Evolutionary conservation across 2,797 vertebrate species (phyloP).

Genomic region (Eurystomus glaucurus): DNA sequence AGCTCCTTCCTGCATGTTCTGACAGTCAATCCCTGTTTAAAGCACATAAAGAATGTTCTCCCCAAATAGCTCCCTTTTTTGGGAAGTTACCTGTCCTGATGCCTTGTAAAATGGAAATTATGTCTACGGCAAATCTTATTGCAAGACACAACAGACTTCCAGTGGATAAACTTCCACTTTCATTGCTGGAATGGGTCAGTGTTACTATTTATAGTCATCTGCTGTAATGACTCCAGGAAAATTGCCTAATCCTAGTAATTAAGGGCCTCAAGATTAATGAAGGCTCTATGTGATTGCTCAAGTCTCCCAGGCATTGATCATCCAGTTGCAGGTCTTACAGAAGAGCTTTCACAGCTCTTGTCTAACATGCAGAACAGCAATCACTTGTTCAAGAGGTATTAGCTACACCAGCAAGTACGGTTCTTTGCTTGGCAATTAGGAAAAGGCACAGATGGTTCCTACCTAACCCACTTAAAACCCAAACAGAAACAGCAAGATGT

Average conservation of each 20-base stretch:
- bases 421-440: not conserved
- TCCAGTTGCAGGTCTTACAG: not conserved
- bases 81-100: not conserved
- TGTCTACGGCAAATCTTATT: not conserved
- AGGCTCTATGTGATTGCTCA: not conserved
- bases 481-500: not conserved
- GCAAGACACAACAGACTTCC: not conserved
- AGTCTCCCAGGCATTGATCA: constrained; percentile 11
- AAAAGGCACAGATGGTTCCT: not conserved
- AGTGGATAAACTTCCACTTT: not conserved
- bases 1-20: not conserved
- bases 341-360: not conserved
- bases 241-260: constrained; percentile 22
- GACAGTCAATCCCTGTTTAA: not conserved
- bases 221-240: not conserved
- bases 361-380: not conserved
- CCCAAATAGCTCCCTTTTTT: not conserved
- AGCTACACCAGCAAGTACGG: not conserved
- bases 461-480: not conserved
- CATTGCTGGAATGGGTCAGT: not conserved
- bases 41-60: not conserved
- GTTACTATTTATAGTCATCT: constrained; percentile 8
- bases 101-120: not conserved
- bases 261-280: constrained; percentile 36
- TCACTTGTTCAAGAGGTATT: not conserved